These are phyloP conservation scores for Siphlonurus alternatus DNA, from an alignment of 2,888 invertebrate genomes.

Conservation along the genomic window DNA sequence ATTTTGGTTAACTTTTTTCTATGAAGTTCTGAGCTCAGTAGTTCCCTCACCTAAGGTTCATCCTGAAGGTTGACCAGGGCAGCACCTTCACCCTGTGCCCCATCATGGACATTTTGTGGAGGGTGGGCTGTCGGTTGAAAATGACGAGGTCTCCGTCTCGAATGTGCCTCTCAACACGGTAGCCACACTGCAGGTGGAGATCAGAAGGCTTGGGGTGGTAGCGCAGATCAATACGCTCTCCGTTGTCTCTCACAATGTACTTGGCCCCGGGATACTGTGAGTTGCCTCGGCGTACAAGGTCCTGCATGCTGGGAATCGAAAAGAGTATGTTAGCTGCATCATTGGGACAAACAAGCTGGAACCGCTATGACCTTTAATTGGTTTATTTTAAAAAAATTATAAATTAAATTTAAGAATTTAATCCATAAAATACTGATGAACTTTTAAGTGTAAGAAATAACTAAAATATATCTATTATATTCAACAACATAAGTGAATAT, in stretches of 20 bases:
- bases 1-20: too few species aligned
- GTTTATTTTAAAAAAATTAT: conserved; percentile 12
- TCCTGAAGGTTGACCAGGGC: conserved; percentile 99
- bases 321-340: too few species aligned
- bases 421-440: neutral
- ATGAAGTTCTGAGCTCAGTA: too few species aligned
- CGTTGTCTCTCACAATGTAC: conserved; percentile 97
- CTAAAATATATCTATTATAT: too few species aligned
- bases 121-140: conserved; percentile 98
- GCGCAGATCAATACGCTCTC: conserved; percentile 92
- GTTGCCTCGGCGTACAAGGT: conserved; percentile 89
- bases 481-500: too few species aligned
- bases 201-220: conserved; percentile 97
- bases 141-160: conserved; percentile 96
- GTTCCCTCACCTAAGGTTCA: conserved; percentile 78
- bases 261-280: conserved; percentile 99
- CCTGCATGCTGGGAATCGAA: conserved; percentile 45
- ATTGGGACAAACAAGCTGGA: too few species aligned
- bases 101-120: conserved; percentile 99
- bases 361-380: too few species aligned
- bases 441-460: too few species aligned
- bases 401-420: neutral
- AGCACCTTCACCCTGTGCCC: conserved; percentile 87
- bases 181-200: conserved; percentile 88
- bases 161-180: conserved; percentile 89